A percentile compares a stretch with the other conserved stretches of the same genome.
These are phyloP conservation scores for Hylaea fasciaria DNA, from an alignment of 2,888 invertebrate genomes.

Conservation along the genomic window DNA sequence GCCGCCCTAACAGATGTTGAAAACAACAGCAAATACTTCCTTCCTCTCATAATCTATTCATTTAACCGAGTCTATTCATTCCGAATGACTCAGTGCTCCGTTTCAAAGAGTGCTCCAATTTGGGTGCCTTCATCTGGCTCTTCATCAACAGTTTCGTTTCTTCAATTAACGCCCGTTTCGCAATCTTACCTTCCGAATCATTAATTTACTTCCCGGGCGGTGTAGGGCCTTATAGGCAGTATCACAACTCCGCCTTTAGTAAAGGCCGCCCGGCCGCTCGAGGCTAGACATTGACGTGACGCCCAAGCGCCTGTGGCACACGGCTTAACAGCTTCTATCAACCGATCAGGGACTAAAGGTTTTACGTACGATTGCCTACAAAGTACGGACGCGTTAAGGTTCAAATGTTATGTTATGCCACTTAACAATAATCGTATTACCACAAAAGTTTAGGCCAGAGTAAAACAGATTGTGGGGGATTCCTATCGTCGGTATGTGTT, in stretches of 20 bases:
- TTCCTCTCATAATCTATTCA: neutral
- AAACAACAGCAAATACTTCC: neutral
- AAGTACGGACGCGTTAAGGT: too few species aligned
- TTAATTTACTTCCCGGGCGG: slow-evolving; percentile 5
- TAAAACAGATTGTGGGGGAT: too few species aligned
- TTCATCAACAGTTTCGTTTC: slow-evolving; percentile 32
- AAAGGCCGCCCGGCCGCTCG: too few species aligned
- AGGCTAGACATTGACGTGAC: too few species aligned
- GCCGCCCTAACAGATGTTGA: neutral
- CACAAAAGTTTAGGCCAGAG: too few species aligned
- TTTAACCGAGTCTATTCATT: slow-evolving; percentile 7
- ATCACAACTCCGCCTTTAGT: neutral
- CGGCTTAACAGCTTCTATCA: too few species aligned
- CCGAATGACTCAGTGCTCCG: slow-evolving; percentile 19
- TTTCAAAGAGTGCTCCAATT: slow-evolving; percentile 18
- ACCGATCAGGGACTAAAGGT: too few species aligned
- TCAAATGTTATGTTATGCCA: too few species aligned
- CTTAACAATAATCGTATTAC: too few species aligned
- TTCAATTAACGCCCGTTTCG: slow-evolving; percentile 34
- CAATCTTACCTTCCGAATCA: slow-evolving; percentile 36
- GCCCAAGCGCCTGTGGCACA: too few species aligned
- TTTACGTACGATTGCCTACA: too few species aligned
- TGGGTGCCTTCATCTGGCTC: slow-evolving; percentile 17
- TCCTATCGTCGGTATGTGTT: too few species aligned
- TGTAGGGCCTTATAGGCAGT: neutral